A percentile compares a stretch with the other conserved stretches of the same genome.
Evolutionary conservation across 1,140 invertebrate genomes (phyloP).

Genomic region (Mycetomoellerius zeteki): DNA sequence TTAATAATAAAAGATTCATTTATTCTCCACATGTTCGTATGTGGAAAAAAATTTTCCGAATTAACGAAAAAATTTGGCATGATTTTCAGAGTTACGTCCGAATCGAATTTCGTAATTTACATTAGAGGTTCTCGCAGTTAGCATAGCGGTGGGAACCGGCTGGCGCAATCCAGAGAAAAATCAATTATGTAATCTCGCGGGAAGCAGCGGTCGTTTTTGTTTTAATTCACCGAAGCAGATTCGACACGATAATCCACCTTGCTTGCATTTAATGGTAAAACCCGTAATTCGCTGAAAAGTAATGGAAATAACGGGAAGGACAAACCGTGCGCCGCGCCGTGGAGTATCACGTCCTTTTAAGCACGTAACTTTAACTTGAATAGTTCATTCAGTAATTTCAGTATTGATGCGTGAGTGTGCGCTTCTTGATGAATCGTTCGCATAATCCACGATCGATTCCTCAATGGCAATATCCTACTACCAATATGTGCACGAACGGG

Average conservation of each 20-base stretch:
- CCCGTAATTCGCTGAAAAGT: slow-evolving; percentile 47
- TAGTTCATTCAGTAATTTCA: slow-evolving; percentile 3
- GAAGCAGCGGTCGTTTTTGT: slow-evolving; percentile 1
- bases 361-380: slow-evolving; percentile 45
- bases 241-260: slow-evolving; percentile 33
- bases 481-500: slow-evolving; percentile 61
- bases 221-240: slow-evolving; percentile 41
- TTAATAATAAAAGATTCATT: neutral
- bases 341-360: slow-evolving; percentile 25
- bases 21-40: neutral
- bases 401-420: slow-evolving; percentile 22
- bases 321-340: neutral
- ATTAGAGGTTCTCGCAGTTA: slow-evolving; percentile 38
- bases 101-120: slow-evolving; percentile 45
- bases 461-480: slow-evolving; percentile 69
- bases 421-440: slow-evolving; percentile 67
- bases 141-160: neutral
- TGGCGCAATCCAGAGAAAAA: slow-evolving; percentile 53
- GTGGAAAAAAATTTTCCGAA: neutral
- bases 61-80: slow-evolving; percentile 26
- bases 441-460: slow-evolving; percentile 71
- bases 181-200: slow-evolving; percentile 59
- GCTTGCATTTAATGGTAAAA: slow-evolving; percentile 37
- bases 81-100: neutral
- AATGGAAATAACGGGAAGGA: slow-evolving; percentile 19